phyloP scores from a whole-genome alignment of 1,140 invertebrate genomes.

The Zaprionus kolodkinae region DNA sequence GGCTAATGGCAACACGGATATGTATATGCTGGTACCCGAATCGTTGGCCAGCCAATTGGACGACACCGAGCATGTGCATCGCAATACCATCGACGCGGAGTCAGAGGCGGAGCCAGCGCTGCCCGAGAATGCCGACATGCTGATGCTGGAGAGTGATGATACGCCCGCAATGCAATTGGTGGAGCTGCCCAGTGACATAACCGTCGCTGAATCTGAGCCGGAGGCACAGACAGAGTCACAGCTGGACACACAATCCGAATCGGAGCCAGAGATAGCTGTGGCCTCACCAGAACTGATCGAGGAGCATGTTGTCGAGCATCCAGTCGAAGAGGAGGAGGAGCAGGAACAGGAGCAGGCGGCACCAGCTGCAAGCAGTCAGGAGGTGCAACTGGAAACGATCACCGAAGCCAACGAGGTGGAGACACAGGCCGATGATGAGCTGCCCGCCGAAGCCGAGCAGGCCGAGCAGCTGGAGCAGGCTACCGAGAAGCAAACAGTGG shows the following conservation, averaged over 20 bases:
- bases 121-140: constrained; percentile 60
- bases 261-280: constrained; percentile 19
- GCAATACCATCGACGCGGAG: constrained; percentile 60
- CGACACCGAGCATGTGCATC: constrained; percentile 63
- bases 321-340: constrained; percentile 11
- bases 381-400: constrained; percentile 54
- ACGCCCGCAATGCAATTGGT: constrained; percentile 67
- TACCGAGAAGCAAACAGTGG: neutral
- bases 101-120: constrained; percentile 26
- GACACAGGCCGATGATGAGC: constrained; percentile 23
- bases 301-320: constrained; percentile 62
- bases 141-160: constrained; percentile 79
- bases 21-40: constrained; percentile 74
- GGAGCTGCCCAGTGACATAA: constrained; percentile 63
- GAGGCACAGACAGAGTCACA: constrained; percentile 21
- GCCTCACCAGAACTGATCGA: constrained; percentile 50
- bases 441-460: neutral
- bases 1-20: constrained; percentile 56
- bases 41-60: constrained; percentile 66
- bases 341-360: constrained; percentile 1
- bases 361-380: constrained; percentile 41
- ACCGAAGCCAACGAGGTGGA: constrained; percentile 44
- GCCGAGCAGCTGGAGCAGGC: neutral
- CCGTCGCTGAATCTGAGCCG: constrained; percentile 42
- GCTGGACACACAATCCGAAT: neutral